Evolutionary conservation across 2,888 invertebrate species (phyloP).

Genomic region (Cantharis flavilabris): DNA sequence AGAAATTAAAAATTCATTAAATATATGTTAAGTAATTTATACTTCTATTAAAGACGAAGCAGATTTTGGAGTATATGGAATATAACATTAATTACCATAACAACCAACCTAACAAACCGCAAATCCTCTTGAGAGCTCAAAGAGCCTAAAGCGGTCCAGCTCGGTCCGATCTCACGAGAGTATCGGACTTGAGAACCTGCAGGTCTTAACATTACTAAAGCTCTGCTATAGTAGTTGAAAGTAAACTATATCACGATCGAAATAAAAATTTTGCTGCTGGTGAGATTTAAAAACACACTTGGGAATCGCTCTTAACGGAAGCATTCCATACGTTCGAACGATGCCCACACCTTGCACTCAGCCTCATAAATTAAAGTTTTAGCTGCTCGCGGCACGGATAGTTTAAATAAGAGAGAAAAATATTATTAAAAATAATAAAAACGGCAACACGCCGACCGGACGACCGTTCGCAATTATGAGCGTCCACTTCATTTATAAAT

Average conservation of each 20-base stretch:
- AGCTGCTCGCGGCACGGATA: background rate
- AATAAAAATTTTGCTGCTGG: slow-evolving; percentile 4
- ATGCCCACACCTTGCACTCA: background rate
- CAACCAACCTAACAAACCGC: slow-evolving; percentile 39
- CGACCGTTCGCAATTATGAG: background rate
- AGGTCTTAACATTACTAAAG: slow-evolving; percentile 25
- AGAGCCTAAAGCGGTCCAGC: slow-evolving; percentile 32
- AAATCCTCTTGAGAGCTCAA: slow-evolving; percentile 36
- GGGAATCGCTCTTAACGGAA: background rate
- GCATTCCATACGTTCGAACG: background rate
- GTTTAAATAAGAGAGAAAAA: background rate
- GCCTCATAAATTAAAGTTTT: background rate
- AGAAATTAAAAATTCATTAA: background rate
- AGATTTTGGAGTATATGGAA: slow-evolving; percentile 36
- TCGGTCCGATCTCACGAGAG: slow-evolving; percentile 39
- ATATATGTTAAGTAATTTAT: slow-evolving; percentile 3
- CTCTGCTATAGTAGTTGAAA: slow-evolving; percentile 19
- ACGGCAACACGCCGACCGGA: background rate
- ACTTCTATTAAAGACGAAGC: slow-evolving; percentile 28
- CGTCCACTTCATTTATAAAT: background rate
- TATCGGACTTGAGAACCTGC: slow-evolving; percentile 34
- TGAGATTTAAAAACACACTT: background rate
- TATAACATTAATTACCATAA: slow-evolving; percentile 47
- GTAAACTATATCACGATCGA: slow-evolving; percentile 7
- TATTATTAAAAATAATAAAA: background rate